A percentile compares a stretch with the other conserved stretches of the same genome.
These are phyloP conservation scores for Neodiprion pinetum DNA, from an alignment of 1,140 invertebrate genomes.

Conservation along the genomic window DNA sequence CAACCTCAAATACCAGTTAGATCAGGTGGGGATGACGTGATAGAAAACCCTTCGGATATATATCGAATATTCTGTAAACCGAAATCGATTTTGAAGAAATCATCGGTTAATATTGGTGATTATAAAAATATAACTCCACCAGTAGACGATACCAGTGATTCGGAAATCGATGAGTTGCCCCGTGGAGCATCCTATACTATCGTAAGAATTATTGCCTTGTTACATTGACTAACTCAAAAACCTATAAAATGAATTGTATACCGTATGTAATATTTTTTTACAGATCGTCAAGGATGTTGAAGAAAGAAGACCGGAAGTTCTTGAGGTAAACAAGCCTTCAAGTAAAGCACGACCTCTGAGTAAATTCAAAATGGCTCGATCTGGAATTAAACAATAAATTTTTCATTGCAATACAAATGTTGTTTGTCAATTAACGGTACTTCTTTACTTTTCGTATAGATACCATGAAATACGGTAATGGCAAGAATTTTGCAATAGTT, in stretches of 20 bases:
- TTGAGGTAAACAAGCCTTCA: slow-evolving; percentile 5
- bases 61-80: slow-evolving; percentile 40
- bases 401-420: background rate
- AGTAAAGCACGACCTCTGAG: slow-evolving; percentile 31
- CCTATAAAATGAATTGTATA: background rate
- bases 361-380: slow-evolving; percentile 39
- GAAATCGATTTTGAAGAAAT: slow-evolving; percentile 51
- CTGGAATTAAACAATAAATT: slow-evolving; percentile 14
- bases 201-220: slow-evolving; percentile 24
- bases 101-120: slow-evolving; percentile 28
- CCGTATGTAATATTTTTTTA: slow-evolving; percentile 12
- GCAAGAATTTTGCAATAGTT: background rate
- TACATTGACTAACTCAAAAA: background rate
- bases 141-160: slow-evolving; percentile 30
- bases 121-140: slow-evolving; percentile 18
- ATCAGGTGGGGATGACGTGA: slow-evolving; percentile 21
- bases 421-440: background rate
- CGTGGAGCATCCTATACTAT: slow-evolving; percentile 29
- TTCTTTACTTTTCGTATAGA: background rate
- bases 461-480: background rate
- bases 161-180: slow-evolving; percentile 17
- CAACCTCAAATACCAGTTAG: slow-evolving; percentile 10
- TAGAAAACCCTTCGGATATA: slow-evolving; percentile 47
- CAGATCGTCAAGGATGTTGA: slow-evolving; percentile 38
- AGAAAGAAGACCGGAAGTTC: slow-evolving; percentile 17